Conservation (phyloP, 2,113 vertebrate genomes). For the Psammodynastes pulverulentus region DNA sequence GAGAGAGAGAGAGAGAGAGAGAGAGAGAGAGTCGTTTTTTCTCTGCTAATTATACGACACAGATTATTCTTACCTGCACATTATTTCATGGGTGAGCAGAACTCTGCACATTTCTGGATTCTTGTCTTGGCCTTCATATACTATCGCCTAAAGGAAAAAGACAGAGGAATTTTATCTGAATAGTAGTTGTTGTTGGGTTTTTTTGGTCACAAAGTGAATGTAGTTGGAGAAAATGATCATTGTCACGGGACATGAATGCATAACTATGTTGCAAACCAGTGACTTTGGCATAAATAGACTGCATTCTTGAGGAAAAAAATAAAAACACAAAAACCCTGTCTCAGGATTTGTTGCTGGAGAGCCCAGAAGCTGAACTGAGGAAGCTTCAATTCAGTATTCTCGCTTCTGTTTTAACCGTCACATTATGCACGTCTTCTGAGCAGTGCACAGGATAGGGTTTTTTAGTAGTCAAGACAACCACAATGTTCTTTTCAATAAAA, state of each 20-base stretch:
- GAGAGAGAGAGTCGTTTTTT: constrained; percentile 60
- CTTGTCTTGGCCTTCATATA: constrained; percentile 97
- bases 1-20: constrained; percentile 22
- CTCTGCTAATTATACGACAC: constrained; percentile 67
- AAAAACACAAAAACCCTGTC: constrained; percentile 13
- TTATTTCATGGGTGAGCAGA: constrained; percentile 94
- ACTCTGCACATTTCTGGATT: constrained; percentile 98
- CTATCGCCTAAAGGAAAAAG: constrained; percentile 81
- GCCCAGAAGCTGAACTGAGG: constrained; percentile 44
- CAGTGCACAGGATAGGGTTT: constrained; percentile 50
- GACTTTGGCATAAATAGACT: constrained; percentile 19
- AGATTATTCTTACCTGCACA: constrained; percentile 89
- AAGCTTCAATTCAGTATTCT: background rate
- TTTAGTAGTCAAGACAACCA: constrained; percentile 73
- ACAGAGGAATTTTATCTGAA: background rate
- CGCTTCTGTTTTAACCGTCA: constrained; percentile 32
- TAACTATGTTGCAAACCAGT: background rate
- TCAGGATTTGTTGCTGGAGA: constrained; percentile 38
- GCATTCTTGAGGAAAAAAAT: background rate
- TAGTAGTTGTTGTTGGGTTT: background rate
- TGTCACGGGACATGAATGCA: background rate
- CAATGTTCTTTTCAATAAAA: constrained; percentile 72
- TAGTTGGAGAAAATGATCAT: constrained; percentile 42
- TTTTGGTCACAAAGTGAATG: constrained; percentile 48
- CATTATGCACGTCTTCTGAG: constrained; percentile 51